Evolutionary conservation across 1,140 invertebrate genomes (phyloP), one percentile per base, ranked within the genome.

Genomic region (Tenebrio molitor): DNA sequence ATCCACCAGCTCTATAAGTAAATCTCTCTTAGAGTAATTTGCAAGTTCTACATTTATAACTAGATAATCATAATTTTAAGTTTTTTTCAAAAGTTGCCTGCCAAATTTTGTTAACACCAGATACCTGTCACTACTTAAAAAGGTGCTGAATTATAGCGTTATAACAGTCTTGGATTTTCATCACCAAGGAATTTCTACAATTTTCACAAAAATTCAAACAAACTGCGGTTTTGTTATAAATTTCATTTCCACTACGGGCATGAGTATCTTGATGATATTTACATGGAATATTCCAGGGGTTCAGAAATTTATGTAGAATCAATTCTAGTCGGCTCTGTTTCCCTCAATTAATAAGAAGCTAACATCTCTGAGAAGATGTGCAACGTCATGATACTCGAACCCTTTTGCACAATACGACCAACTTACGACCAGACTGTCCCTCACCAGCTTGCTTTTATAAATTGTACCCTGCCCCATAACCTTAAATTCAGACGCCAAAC

Each of bases 391-490:
- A 7, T 12, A 39, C 36, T 39, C 36, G 36, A 39, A 12, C 12
- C 36, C 36, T 39, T 39, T 39, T 39, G 36, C 12, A 39, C 36
- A 39, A 39, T 39, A 39, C 36, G 36, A 39, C 36, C 36, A 39
- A 39, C 36, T 39, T 39, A 39, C 36, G 36, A 39, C 36, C 36
- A 39, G 36, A 39, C 36, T 39, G 36, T 5, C 5, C n/a, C n/a
- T 33, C 10, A 33, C 29, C 10, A 33, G 6, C 36, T n/a, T 39
- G 4, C 36, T 39, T 39, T 39, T 39, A 39, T 39, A 39, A 39
- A 39, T 39, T 12, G 36, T 39, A n/a, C 5, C 12, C 36, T 2
- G 2, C 36, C 5, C 36, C 12, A 39, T 39, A 39, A 39, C 36
- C 36, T 39, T 39, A 39, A 39, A 39, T 39, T 39, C 12, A 39